Conservation (phyloP, 1,140 invertebrate genomes). For the Rhizoglyphus robini region DNA sequence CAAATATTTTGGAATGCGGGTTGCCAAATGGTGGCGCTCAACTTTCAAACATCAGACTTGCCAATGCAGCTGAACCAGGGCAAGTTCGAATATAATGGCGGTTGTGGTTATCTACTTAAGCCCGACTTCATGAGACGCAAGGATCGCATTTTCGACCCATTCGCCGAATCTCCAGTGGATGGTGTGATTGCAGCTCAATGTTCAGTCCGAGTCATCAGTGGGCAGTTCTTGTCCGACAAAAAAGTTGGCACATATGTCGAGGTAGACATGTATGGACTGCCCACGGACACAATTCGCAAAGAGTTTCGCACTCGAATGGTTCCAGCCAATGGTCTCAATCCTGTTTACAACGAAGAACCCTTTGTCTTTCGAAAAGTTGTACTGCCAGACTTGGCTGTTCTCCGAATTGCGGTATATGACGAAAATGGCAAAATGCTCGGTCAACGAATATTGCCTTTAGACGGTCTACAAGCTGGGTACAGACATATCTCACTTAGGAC, state of each 20-base stretch:
- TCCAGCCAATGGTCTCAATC: slow-evolving; percentile 91
- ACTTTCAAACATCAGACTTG: slow-evolving; percentile 97
- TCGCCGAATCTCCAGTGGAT: slow-evolving; percentile 96
- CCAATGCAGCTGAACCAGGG: slow-evolving; percentile 99
- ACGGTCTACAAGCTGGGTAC: slow-evolving; percentile 93
- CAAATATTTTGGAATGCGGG: slow-evolving; percentile 75
- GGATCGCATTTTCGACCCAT: slow-evolving; percentile 94
- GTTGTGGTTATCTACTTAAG: slow-evolving; percentile 91
- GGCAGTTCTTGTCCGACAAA: slow-evolving; percentile 98
- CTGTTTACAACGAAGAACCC: slow-evolving; percentile 93
- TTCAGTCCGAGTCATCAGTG: slow-evolving; percentile 93
- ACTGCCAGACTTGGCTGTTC: slow-evolving; percentile 87
- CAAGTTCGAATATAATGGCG: slow-evolving; percentile 91
- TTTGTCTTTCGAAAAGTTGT: slow-evolving; percentile 98
- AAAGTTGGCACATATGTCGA: slow-evolving; percentile 98
- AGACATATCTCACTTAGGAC: slow-evolving; percentile 92
- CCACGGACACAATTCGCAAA: slow-evolving; percentile 95
- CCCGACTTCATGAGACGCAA: slow-evolving; percentile 97
- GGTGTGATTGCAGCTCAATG: slow-evolving; percentile 98
- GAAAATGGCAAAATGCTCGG: slow-evolving; percentile 93
- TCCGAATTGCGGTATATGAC: slow-evolving; percentile 96
- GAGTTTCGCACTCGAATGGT: slow-evolving; percentile 93
- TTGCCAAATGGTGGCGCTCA: slow-evolving; percentile 94
- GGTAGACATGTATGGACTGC: slow-evolving; percentile 98
- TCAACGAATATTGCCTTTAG: slow-evolving; percentile 89